phyloP scores from a whole-genome alignment of 2,797 vertebrate species.

The Pipistrellus pygmaeus region DNA sequence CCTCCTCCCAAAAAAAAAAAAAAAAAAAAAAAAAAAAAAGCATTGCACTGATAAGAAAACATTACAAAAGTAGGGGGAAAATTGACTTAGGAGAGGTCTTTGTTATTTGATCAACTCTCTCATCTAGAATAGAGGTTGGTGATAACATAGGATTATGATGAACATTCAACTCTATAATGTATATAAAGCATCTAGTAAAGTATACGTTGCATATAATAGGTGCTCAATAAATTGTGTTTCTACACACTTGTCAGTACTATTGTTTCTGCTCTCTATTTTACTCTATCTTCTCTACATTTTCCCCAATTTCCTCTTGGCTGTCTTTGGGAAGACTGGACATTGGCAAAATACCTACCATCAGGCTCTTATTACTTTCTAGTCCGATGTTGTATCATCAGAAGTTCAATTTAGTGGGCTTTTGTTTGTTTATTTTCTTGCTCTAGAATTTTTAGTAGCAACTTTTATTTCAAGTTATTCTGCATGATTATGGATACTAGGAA shows the following conservation, averaged over 20 bases:
- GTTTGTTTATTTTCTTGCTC: not conserved
- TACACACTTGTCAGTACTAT: not conserved
- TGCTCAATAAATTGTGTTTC: not conserved
- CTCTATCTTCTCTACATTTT: not conserved
- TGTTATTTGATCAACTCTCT: not conserved
- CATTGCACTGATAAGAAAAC: not conserved
- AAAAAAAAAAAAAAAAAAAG: not conserved
- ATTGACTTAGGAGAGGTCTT: not conserved
- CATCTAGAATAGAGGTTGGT: not conserved
- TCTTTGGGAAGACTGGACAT: not conserved
- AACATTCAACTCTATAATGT: not conserved
- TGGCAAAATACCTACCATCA: not conserved
- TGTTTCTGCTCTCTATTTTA: not conserved
- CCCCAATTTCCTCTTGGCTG: not conserved
- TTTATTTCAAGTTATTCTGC: constrained; percentile 5
- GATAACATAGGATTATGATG: not conserved
- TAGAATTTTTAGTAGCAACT: not conserved
- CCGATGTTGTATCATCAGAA: too few species aligned
- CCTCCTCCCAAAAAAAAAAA: not conserved
- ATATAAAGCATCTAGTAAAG: not conserved
- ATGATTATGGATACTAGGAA: not conserved
- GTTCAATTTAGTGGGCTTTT: too few species aligned
- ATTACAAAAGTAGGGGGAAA: not conserved
- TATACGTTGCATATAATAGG: not conserved
- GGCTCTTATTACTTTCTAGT: not conserved